Evolutionary conservation across 2,888 invertebrate genomes (phyloP), one percentile per base, ranked within the genome.

Genomic region (Parnassius orleans): DNA sequence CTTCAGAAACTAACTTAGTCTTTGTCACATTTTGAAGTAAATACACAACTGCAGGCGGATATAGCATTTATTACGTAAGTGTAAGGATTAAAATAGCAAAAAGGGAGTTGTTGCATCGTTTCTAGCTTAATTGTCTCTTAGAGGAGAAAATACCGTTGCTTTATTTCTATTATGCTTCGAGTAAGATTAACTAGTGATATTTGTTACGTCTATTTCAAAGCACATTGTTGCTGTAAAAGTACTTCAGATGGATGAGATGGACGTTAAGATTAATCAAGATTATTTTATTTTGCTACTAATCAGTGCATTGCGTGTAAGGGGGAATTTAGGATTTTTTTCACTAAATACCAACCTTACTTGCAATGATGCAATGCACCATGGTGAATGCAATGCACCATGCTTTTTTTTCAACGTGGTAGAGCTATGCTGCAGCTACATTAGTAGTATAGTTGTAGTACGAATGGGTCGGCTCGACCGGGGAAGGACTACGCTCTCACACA

Each of bases 141-240:
- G 56, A 61, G 48, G 61, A 57, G 61, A 57, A 61, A 57, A 61
- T 47, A 61, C 42, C 42, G 53, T 57, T 43, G 57, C 53, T 53
- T 57, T 61, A 57, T 57, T 53, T 47, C 57, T 57, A 57, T 60
- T 55, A 60, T 61, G 48, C 19, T 61, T 15, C 41, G 57, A 57
- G 56, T 47, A 57, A 61, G 61, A 61, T 61, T 57, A 61, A 61
- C 42, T 52, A 41, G 41, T 10, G 53, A 57, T 42, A 57, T 61
- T 57, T 53, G 48, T 61, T 57, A 53, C 9, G 33, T 48, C 41
- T 57, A 53, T 3, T 12, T 19, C 10, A 7, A n/a, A 43, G 43
- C 47, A 48, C 44, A 11, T 9, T 46, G 9, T 5, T 57, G 43
- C 48, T 9, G 51, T 51, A 19, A 43, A 51, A 50, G 15, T 15